These are phyloP conservation scores for Calephelis virginiensis DNA, from an alignment of 1,140 invertebrate genomes.

Conservation along the genomic window DNA sequence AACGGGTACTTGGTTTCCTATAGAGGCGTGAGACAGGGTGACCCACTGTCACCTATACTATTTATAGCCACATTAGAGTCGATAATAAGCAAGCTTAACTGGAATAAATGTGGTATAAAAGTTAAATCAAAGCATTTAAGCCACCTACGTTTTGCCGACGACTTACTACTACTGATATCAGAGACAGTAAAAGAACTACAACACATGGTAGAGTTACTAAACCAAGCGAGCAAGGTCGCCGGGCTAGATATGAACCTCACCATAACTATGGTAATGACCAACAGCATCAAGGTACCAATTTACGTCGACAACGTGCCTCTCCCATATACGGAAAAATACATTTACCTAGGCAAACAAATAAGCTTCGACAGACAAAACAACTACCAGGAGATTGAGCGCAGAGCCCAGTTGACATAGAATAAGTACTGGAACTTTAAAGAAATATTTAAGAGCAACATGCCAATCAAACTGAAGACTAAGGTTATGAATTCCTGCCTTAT, in stretches of 20 bases:
- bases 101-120: neutral
- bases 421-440: no score
- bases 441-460: no score
- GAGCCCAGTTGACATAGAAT: no score
- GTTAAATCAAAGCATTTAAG: slow-evolving; percentile 16
- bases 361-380: no score
- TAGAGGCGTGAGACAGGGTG: neutral
- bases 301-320: slow-evolving; percentile 20
- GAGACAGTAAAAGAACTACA: slow-evolving; percentile 24
- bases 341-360: no score
- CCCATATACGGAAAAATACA: slow-evolving; percentile 27
- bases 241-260: neutral
- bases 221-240: slow-evolving; percentile 17
- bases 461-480: no score
- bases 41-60: neutral
- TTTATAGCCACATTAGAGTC: neutral
- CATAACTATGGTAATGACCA: neutral
- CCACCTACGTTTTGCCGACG: neutral
- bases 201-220: slow-evolving; percentile 26
- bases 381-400: no score
- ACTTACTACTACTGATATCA: neutral
- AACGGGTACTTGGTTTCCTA: no score
- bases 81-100: neutral
- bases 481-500: no score
- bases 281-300: neutral